phyloP scores from a whole-genome alignment of 2,797 vertebrate species.

The Acropternis orthonyx region DNA sequence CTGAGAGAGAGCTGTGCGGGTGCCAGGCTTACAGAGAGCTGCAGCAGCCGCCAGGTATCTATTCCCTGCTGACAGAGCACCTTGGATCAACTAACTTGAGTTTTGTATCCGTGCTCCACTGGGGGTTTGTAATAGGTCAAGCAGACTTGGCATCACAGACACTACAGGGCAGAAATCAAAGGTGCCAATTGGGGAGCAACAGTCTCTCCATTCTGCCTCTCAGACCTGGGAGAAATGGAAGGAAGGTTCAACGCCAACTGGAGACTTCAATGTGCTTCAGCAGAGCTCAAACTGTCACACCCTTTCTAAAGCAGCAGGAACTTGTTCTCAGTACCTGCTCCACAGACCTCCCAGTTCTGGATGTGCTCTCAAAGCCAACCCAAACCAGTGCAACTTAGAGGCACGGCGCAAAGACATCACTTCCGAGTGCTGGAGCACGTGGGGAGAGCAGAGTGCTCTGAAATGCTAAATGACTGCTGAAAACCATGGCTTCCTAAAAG shows the following conservation, averaged over 20 bases:
- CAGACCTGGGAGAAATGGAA: background rate
- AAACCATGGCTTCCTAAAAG: background rate
- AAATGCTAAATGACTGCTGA: background rate
- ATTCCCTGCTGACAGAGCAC: background rate
- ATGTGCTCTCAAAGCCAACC: background rate
- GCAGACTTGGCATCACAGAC: background rate
- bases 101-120: background rate
- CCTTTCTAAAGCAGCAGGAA: background rate
- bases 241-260: background rate
- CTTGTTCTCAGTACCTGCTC: background rate
- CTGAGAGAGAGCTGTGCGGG: background rate
- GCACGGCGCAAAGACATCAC: background rate
- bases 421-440: background rate
- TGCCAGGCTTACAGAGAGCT: background rate
- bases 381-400: background rate
- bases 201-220: background rate
- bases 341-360: background rate
- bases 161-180: background rate
- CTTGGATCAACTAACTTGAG: background rate
- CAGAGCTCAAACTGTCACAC: background rate
- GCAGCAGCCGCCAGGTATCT: background rate
- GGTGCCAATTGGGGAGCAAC: background rate
- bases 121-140: background rate
- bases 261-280: background rate
- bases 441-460: background rate